Evolutionary conservation across 2,797 vertebrate genomes (phyloP).

Genomic region (Enteromius trimaculatus): DNA sequence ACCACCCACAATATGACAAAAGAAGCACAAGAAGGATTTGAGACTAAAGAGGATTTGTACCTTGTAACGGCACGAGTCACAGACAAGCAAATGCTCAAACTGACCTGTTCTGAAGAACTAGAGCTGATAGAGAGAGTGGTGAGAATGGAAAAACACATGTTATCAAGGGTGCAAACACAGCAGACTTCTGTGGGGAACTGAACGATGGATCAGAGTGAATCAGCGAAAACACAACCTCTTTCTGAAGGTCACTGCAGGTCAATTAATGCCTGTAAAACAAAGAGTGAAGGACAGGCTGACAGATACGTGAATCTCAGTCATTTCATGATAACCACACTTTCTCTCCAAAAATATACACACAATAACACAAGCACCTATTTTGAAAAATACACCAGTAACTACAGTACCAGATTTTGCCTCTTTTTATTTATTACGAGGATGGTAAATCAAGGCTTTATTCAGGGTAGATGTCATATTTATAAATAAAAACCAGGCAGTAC

Average conservation of each 20-base stretch:
- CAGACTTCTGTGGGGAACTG: conserved; percentile 38
- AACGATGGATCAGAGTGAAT: conserved; percentile 47
- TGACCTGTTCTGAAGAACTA: conserved; percentile 4
- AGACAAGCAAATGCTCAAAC: neutral
- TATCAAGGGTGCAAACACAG: conserved; percentile 38
- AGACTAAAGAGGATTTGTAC: neutral
- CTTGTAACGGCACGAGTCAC: neutral
- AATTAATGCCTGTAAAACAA: conserved; percentile 40
- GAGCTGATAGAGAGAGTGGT: neutral
- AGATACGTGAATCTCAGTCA: neutral
- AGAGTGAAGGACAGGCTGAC: conserved; percentile 11
- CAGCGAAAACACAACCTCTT: conserved; percentile 53
- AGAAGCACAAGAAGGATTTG: neutral
- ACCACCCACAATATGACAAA: neutral
- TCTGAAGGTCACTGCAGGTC: conserved; percentile 51
- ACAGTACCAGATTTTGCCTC: neutral
- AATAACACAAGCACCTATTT: neutral
- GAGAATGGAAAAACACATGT: conserved; percentile 8
- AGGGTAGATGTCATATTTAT: neutral
- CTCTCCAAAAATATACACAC: neutral
- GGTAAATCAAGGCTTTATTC: neutral
- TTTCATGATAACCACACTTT: neutral
- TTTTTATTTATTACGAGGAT: neutral
- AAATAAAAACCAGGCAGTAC: neutral
- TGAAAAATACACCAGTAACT: neutral